phyloP scores from a whole-genome alignment of 2,888 invertebrate genomes.

The Iselma pallidipennis region DNA sequence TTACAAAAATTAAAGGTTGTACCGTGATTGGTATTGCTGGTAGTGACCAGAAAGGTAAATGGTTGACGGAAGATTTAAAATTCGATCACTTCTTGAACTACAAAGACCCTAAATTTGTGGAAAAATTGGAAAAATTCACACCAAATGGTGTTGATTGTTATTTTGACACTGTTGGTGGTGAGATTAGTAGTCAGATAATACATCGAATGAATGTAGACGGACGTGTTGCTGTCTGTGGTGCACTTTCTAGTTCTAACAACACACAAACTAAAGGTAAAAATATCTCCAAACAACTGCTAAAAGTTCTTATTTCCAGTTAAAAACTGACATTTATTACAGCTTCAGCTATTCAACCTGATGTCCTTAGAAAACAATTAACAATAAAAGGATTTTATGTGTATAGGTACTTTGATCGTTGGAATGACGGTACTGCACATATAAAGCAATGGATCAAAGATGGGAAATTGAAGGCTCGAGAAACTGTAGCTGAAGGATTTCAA shows the following conservation, averaged over 20 bases:
- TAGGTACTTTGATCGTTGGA: background rate
- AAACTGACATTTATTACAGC: no score
- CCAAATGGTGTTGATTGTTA: constrained; percentile 74
- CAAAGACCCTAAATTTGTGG: constrained; percentile 61
- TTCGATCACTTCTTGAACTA: constrained; percentile 74
- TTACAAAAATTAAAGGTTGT: no score
- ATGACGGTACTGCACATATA: background rate
- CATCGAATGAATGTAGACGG: constrained; percentile 66
- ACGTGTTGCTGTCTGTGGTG: constrained; percentile 71
- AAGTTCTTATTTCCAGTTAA: no score
- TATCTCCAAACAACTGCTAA: no score
- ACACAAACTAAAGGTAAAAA: constrained; percentile 2
- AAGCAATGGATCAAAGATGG: constrained; percentile 58
- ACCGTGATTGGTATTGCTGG: constrained; percentile 74
- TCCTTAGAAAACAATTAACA: background rate
- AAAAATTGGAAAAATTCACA: constrained; percentile 62
- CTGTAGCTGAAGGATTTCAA: constrained; percentile 68
- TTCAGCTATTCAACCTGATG: background rate
- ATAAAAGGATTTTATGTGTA: background rate
- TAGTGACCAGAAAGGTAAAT: constrained; percentile 69
- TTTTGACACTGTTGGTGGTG: constrained; percentile 77
- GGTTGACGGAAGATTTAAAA: constrained; percentile 65
- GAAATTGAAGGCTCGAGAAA: constrained; percentile 71
- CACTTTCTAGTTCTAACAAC: constrained; percentile 68
- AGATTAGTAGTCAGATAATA: constrained; percentile 65